Base-by-base conservation (phyloP, 2,797 vertebrate genomes). In the Acanthornis magna region DNA sequence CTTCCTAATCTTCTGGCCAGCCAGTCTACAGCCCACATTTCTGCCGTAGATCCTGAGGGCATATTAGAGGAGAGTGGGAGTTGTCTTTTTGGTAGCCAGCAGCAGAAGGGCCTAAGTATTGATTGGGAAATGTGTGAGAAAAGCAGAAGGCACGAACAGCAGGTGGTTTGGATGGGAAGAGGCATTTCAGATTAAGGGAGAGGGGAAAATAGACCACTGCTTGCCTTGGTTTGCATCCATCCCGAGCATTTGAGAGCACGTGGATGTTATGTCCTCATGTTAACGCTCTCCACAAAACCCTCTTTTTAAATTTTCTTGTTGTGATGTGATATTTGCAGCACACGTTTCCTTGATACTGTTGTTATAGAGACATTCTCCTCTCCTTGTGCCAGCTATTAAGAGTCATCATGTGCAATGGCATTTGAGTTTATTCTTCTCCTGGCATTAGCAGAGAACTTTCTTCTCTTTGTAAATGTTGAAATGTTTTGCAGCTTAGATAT, bases 401-500 rank as follows among this genome's bases (percentile, higher is more conserved):
- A 92, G 68, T 71, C 61, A 68, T 90, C 83, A 63, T 76, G 63
- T 85, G 67, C 79, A 86, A 86, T 50, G 87, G 71, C 85, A 94
- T 96, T 91, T 93, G 80, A 94, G 83, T 32, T 95, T 93, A 87
- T 96, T 96, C 83, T 93, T 95, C 88, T 94, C 62, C 88, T 95
- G 91, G 82, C 92, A 88, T 92, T 81, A 91, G 57, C 50, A 87
- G 74, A 83, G 78, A 79, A 53, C 85, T 82, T 94, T 94, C 60
- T 82, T 84, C 83, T 67, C 84, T 94, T 84, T 85, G 71, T 95
- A 95, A 95, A 85, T 48, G 80, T 95, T 96, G 94, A 90, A 93
- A 93, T 96, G 63, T 95, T 94, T 88, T 88, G 50, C 63, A 82
- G 91, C 76, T 89, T 71, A 81, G 82, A 74, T 95, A 95, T 88